Evolutionary conservation across 2,888 invertebrate genomes (phyloP), one percentile per base, ranked within the genome.

Genomic region (Andrena fulva): DNA sequence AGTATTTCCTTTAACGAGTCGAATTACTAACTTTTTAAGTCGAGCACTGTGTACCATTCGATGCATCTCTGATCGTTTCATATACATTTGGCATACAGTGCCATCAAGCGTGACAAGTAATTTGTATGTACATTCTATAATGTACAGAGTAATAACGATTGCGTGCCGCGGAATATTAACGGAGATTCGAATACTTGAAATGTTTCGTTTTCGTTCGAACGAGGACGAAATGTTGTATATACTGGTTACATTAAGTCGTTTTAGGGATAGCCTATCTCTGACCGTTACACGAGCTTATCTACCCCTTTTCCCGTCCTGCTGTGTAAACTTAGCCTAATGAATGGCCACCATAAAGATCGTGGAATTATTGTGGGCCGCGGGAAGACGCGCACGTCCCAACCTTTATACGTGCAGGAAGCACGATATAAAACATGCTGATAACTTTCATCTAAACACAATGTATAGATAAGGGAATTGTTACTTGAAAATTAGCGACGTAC

Each of bases 241-340:
- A 12, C n/a, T 48, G n/a, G 27, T 35, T 67, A 48, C 29, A 82
- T 72, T 29, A 60, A 62, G 77, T 63, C 31, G 59, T 83, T 77
- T 70, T 35, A 50, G 12, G 48, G 42, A 7, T 59, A 35, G 63
- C 48, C 60, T 83, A 83, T 84, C 84, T 62, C 54, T 27, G 35
- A 60, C 20, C 73, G 77, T 80, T 83, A 71, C 76, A 71, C 62
- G n/a, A 54, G 64, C 74, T 84, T 84, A 84, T 84, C 84, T 84
- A 71, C 84, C 80, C 84, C 24, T 56, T 77, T 77, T 67, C 42
- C 60, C 73, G 54, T 72, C 56, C 73, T 71, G 60, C 79, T 62
- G 29, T 74, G 80, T 74, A 80, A 83, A 77, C 77, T 50, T 20
- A 24, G 31, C 24, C n/a, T 42, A 77, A 77, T 42, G 68, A 77